Evolutionary conservation across 2,888 invertebrate genomes (phyloP), one percentile per base, ranked within the genome.

Genomic region (Sipha maydis): DNA sequence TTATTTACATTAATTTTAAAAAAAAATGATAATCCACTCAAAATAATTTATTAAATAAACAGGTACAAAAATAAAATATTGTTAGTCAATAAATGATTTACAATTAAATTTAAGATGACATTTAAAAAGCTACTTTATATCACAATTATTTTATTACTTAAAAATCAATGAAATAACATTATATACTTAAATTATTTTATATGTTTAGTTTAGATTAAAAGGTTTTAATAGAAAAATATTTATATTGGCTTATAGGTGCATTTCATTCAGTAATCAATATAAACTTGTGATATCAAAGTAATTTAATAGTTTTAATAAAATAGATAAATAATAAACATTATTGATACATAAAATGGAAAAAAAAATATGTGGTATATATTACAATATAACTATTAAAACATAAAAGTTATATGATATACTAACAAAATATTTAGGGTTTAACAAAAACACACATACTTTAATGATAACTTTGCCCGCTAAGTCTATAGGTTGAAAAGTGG

Each of bases 391-490:
- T 69, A 9, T 54, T 31, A 71, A 17, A 83, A 48, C 54, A 14
- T 54, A 61, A 61, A 25, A 7, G 25, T 25, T 61, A 25, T 54
- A 17, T 14, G 5, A 19, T 31, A 3, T 19, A 77, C 14, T 61
- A 14, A 11, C 3, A 61, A 48, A 48, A 8, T 71, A 1, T 41
- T 71, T 73, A 25, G 1, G 21, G 21, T 69, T 67, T 19, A 41
- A 28, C 21, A 19, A 67, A 19, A 67, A 7, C 25, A 31, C 67
- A 89, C 89, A 78, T 90, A 93, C 93, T 92, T 93, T 93, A 90
- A 93, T 93, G 90, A 93, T 93, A 90, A 93, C 91, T 92, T 93
- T 93, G 89, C 93, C 93, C 90, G 92, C 92, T 90, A 93, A 91
- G 91, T 93, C 93, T 90, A 93, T 89, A 78, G 91, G 91, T 85